Percentiles rank a stretch among this genome's conserved stretches.
phyloP scores from a whole-genome alignment of 2,797 vertebrate genomes.

The Huso huso region DNA sequence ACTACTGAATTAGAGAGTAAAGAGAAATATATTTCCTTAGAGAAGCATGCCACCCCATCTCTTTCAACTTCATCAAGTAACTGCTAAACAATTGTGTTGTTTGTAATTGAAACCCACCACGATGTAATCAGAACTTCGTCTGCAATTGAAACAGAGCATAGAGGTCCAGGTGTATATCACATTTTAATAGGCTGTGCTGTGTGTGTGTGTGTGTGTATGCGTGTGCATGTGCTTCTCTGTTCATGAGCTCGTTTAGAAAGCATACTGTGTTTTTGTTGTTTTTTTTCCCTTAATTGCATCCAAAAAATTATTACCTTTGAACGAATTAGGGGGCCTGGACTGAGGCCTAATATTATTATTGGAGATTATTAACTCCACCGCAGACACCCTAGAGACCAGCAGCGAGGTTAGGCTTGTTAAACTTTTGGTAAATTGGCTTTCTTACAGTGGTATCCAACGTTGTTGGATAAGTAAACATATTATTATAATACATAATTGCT shows the following conservation, averaged over 20 bases:
- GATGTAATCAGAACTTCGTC: no score
- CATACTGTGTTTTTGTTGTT: not conserved
- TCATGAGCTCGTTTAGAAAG: slow-evolving; percentile 2
- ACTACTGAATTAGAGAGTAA: no score
- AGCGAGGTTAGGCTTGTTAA: slow-evolving; percentile 4
- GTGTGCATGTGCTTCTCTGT: not conserved
- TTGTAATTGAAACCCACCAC: no score
- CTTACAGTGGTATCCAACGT: slow-evolving; percentile 14
- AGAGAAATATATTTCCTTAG: no score
- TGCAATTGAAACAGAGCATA: no score
- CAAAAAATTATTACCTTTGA: slow-evolving; percentile 10
- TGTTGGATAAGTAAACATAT: slow-evolving; percentile 6
- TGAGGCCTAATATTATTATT: slow-evolving; percentile 12
- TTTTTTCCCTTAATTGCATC: not conserved
- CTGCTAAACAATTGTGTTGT: no score
- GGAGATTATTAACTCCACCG: slow-evolving; percentile 19
- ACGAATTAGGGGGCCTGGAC: slow-evolving; percentile 2
- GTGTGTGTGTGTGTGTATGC: no score
- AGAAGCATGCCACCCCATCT: no score
- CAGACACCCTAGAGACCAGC: not conserved
- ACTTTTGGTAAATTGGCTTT: slow-evolving; percentile 16
- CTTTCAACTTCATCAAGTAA: no score
- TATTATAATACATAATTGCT: slow-evolving; percentile 24
- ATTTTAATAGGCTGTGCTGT: no score
- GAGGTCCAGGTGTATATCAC: no score